Evolutionary conservation across 2,888 invertebrate genomes (phyloP).

Genomic region (Macrosiphum euphorbiae): DNA sequence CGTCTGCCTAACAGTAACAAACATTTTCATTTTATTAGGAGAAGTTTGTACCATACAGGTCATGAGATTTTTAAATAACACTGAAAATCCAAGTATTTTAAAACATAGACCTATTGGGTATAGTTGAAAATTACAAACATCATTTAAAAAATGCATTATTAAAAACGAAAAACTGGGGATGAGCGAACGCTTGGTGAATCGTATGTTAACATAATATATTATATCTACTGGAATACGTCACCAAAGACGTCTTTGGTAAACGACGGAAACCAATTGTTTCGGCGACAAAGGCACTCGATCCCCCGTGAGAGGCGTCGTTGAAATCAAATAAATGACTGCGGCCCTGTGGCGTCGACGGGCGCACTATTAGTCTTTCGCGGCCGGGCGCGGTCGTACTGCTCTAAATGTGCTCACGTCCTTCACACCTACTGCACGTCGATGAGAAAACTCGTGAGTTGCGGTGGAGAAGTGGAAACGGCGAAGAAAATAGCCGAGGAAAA

Average conservation of each 20-base stretch:
- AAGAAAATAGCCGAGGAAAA: not conserved
- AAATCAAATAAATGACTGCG: slow-evolving; percentile 35
- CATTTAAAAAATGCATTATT: not conserved
- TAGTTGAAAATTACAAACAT: not conserved
- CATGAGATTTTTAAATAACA: not conserved
- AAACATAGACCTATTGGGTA: not conserved
- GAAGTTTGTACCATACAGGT: not conserved
- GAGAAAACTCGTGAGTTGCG: not conserved
- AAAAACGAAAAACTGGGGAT: not conserved
- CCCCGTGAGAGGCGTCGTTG: not conserved
- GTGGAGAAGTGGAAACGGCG: not conserved
- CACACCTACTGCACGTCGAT: not conserved
- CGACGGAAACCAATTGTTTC: slow-evolving; percentile 27
- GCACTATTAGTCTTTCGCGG: slow-evolving; percentile 35
- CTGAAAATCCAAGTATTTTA: not conserved
- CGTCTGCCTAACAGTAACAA: not conserved
- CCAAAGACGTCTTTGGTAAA: not conserved
- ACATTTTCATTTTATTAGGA: not conserved
- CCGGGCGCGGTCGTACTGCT: not conserved
- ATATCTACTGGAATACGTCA: not conserved
- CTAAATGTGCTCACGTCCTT: not conserved
- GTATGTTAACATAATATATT: not conserved
- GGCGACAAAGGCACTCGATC: slow-evolving; percentile 6
- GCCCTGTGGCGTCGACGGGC: slow-evolving; percentile 25
- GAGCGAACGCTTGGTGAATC: not conserved